Evolutionary conservation across 2,797 vertebrate genomes (phyloP).

Genomic region (Gouania willdenowi): DNA sequence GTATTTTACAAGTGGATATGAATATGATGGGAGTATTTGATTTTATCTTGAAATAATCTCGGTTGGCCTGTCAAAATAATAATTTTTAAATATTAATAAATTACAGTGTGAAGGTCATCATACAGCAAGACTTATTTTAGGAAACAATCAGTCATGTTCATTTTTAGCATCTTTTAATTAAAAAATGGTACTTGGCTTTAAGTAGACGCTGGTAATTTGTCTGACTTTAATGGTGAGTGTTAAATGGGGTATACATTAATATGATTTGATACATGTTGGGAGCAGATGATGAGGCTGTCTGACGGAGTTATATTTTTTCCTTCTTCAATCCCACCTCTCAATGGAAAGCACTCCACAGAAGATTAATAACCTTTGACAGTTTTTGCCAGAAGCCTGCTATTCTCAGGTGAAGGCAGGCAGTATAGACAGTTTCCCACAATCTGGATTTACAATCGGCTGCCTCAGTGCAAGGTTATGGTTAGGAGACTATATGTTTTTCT

Average conservation of each 20-base stretch:
- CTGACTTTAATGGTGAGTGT: not conserved
- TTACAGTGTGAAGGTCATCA: too few relatives aligned
- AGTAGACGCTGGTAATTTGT: not conserved
- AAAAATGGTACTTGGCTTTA: too few relatives aligned
- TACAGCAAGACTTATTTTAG: too few relatives aligned
- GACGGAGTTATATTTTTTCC: conserved; percentile 13
- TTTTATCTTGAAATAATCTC: too few relatives aligned
- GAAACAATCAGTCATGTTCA: too few relatives aligned
- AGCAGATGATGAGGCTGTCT: conserved; percentile 37
- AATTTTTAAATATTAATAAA: too few relatives aligned
- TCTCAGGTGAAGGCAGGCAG: conserved; percentile 42
- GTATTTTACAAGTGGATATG: too few relatives aligned
- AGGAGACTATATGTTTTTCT: too few relatives aligned
- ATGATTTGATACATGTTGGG: not conserved
- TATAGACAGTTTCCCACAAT: conserved; percentile 16
- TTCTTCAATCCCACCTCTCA: conserved; percentile 1
- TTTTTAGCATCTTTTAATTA: too few relatives aligned
- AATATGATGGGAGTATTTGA: too few relatives aligned
- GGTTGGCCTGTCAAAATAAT: too few relatives aligned
- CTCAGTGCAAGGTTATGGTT: conserved; percentile 6
- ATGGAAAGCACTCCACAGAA: conserved; percentile 6
- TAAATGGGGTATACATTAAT: conserved; percentile 1
- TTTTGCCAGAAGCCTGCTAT: conserved; percentile 26
- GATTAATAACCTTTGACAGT: conserved; percentile 35
- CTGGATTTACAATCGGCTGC: conserved; percentile 13